phyloP scores from a whole-genome alignment of 2,888 invertebrate genomes.

The Ophioninae sp. region DNA sequence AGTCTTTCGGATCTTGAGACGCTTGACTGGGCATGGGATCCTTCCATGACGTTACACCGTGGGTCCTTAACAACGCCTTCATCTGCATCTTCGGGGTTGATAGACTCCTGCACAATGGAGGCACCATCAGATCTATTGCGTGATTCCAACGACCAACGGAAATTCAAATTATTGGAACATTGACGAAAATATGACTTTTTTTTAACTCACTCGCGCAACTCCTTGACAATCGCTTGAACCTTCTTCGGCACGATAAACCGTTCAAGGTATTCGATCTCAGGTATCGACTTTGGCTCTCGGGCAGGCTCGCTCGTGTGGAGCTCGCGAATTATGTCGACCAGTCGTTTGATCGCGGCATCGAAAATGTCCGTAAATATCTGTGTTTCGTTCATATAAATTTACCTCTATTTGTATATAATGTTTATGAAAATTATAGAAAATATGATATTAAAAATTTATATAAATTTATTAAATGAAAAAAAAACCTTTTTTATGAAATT shows the following conservation, averaged over 20 bases:
- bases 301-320: slow-evolving; percentile 60
- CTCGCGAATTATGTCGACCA: slow-evolving; percentile 67
- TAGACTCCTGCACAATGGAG: slow-evolving; percentile 58
- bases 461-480: not conserved
- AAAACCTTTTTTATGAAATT: not conserved
- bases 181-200: not conserved
- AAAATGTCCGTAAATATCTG: slow-evolving; percentile 73
- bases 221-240: slow-evolving; percentile 61
- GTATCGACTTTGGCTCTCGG: slow-evolving; percentile 60
- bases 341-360: slow-evolving; percentile 61
- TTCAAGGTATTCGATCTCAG: slow-evolving; percentile 67
- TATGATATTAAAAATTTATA: too few species aligned
- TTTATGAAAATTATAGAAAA: too few species aligned
- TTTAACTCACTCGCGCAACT: slow-evolving; percentile 66
- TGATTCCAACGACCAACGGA: not conserved
- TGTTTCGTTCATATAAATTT: slow-evolving; percentile 28
- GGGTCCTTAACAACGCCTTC: slow-evolving; percentile 60
- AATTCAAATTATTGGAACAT: not conserved
- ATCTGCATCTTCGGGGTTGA: slow-evolving; percentile 66
- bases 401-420: not conserved
- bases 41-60: slow-evolving; percentile 64
- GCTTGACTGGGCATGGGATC: slow-evolving; percentile 65
- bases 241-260: slow-evolving; percentile 64
- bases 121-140: not conserved
- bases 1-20: slow-evolving; percentile 10